Percentiles rank a stretch among this genome's conserved stretches.
Conservation (phyloP, 2,113 vertebrate genomes). For the Chauna torquata region DNA sequence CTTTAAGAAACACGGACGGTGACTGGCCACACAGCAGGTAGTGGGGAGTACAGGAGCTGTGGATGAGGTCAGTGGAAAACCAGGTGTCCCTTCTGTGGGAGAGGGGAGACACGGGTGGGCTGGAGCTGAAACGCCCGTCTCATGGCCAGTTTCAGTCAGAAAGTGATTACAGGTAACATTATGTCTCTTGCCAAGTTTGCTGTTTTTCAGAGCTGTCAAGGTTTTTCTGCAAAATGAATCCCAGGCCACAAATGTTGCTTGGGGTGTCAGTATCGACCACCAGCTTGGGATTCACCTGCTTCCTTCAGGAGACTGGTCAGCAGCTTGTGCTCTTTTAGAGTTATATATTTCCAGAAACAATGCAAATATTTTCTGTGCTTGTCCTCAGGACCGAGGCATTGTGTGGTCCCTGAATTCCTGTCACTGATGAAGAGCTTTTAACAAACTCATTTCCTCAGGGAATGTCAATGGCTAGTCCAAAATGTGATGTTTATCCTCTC, state of each 20-base stretch:
- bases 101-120: neutral
- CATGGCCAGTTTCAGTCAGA: neutral
- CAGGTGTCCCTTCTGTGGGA: neutral
- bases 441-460: neutral
- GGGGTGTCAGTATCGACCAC: neutral
- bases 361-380: neutral
- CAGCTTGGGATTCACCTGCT: neutral
- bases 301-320: neutral
- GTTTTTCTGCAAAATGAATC: neutral
- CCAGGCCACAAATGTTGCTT: neutral
- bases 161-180: neutral
- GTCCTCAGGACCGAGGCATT: neutral
- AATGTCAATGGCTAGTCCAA: neutral
- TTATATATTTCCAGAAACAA: neutral
- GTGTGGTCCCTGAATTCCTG: neutral
- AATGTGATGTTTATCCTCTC: neutral
- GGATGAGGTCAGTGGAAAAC: neutral
- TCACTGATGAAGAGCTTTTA: neutral
- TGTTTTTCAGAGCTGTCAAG: neutral
- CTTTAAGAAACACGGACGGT: neutral
- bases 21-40: neutral
- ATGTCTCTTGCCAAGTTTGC: neutral
- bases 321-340: neutral
- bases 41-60: neutral
- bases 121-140: neutral